Percentiles rank a stretch among this genome's conserved stretches.
phyloP scores from a whole-genome alignment of 2,113 vertebrate species.

The Cairina moschata region DNA sequence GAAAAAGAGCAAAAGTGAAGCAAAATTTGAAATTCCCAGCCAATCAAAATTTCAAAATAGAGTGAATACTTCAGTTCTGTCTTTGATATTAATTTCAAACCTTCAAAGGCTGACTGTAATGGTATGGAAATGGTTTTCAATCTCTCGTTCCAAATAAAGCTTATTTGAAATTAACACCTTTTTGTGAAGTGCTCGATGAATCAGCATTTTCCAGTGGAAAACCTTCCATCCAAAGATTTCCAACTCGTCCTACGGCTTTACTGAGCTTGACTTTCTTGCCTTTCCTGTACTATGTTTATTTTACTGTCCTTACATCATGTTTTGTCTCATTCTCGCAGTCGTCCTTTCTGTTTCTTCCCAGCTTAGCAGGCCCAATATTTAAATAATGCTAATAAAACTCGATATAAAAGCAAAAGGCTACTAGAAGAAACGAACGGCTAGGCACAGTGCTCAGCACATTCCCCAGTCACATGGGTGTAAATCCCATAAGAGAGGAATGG shows the following conservation, averaged over 20 bases:
- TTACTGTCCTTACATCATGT: constrained; percentile 43
- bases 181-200: constrained; percentile 1
- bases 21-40: neutral
- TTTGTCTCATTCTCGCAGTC: constrained; percentile 22
- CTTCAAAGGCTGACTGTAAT: constrained; percentile 41
- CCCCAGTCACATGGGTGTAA: neutral
- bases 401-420: neutral
- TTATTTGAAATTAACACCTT: constrained; percentile 56
- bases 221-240: neutral
- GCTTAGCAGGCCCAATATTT: neutral
- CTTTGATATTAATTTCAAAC: constrained; percentile 21
- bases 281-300: constrained; percentile 58
- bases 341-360: constrained; percentile 17
- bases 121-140: constrained; percentile 54
- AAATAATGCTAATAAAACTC: neutral
- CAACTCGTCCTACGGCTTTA: neutral
- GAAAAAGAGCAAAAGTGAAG: constrained; percentile 9
- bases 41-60: constrained; percentile 6
- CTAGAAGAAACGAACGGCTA: neutral
- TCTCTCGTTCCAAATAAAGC: constrained; percentile 15
- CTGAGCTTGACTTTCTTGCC: constrained; percentile 44
- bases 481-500: constrained; percentile 11
- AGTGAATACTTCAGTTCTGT: too few species aligned
- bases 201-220: constrained; percentile 53
- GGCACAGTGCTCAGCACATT: neutral